Conservation (phyloP, 2,888 invertebrate genomes). For the Listrodromus nycthemerus region DNA sequence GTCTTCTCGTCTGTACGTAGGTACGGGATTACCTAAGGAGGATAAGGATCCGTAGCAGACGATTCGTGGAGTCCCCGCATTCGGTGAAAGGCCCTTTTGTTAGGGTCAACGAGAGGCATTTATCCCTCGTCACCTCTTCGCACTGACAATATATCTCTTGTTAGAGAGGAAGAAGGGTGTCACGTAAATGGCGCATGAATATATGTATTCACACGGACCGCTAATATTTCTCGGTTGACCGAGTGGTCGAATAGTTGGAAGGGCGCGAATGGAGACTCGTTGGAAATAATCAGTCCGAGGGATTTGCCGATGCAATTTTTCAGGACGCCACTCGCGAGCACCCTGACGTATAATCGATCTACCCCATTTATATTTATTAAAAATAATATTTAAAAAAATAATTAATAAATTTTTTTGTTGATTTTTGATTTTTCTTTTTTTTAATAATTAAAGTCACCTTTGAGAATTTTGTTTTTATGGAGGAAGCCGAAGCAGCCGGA, state of each 20-base stretch:
- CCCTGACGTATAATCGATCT: neutral
- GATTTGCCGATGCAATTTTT: too few relatives aligned
- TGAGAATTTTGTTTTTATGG: neutral
- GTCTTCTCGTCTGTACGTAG: constrained; percentile 5
- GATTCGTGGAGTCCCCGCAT: constrained; percentile 41
- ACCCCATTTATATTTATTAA: neutral
- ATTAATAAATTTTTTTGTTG: too few relatives aligned
- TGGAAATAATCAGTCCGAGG: too few relatives aligned
- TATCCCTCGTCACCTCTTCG: constrained; percentile 44
- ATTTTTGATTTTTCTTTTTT: neutral
- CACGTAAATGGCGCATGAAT: neutral
- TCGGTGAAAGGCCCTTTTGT: constrained; percentile 44
- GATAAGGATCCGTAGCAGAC: constrained; percentile 26
- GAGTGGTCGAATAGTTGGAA: constrained; percentile 23
- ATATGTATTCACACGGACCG: constrained; percentile 6
- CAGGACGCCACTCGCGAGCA: neutral
- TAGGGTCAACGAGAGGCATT: constrained; percentile 47
- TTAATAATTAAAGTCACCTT: neutral
- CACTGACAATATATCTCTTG: neutral
- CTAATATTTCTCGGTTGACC: constrained; percentile 32
- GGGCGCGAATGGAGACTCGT: neutral
- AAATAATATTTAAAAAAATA: too few relatives aligned
- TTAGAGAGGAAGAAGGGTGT: constrained; percentile 33
- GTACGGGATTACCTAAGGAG: constrained; percentile 21
- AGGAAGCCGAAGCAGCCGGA: neutral